A percentile compares a stretch with the other conserved stretches of the same genome.
Conservation (phyloP, 2,888 invertebrate species). For the Teinopalpus imperialis region DNA sequence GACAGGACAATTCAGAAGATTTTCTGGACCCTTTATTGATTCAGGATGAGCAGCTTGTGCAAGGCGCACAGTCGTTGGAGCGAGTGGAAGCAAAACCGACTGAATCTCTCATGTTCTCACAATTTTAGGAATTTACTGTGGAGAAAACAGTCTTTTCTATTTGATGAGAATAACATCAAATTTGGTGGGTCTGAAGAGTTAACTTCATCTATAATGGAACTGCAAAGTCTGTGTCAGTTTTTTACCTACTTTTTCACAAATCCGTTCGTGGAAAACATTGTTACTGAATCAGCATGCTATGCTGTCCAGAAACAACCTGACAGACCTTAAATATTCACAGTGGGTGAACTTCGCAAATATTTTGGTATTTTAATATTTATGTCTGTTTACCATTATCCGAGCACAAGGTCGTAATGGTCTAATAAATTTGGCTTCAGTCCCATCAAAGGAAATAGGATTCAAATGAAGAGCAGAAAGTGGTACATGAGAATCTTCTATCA, state of each 20-base stretch:
- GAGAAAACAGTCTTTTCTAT: too few species aligned
- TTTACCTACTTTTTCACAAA: too few species aligned
- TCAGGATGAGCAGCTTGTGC: background rate
- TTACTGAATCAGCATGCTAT: background rate
- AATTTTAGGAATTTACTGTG: too few species aligned
- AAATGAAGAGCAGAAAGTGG: conserved; percentile 9
- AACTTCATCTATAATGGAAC: conserved; percentile 27
- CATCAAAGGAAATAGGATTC: conserved; percentile 26
- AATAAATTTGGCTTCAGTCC: conserved; percentile 28
- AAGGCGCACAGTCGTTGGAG: conserved; percentile 3
- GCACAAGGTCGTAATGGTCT: conserved; percentile 34
- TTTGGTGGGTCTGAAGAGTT: conserved; percentile 28
- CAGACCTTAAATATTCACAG: background rate
- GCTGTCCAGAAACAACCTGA: background rate
- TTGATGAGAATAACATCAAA: conserved; percentile 28
- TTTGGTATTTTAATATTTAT: too few species aligned
- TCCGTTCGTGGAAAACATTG: too few species aligned
- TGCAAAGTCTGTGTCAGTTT: conserved; percentile 29
- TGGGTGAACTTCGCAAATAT: conserved; percentile 13
- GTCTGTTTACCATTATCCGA: conserved; percentile 34
- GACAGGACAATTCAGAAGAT: conserved; percentile 1
- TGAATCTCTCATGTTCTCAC: too few species aligned
- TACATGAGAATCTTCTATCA: conserved; percentile 23
- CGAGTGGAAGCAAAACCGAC: too few species aligned
- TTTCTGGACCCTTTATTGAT: background rate